phyloP scores from a whole-genome alignment of 2,888 invertebrate species.

The Lobophora halterata region DNA sequence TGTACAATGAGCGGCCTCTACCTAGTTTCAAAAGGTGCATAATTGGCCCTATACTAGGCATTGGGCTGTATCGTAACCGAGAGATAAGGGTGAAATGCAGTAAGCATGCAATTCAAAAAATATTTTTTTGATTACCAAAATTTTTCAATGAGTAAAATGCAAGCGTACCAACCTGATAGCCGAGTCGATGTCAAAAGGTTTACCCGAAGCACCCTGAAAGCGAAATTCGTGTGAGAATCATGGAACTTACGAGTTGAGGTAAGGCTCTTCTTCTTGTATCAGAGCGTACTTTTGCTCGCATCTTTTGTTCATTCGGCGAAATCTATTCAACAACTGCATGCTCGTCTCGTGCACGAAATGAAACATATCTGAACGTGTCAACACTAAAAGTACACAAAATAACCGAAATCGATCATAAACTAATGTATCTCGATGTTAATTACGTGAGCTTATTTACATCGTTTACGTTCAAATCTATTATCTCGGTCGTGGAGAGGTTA shows the following conservation, averaged over 20 bases:
- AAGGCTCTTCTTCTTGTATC: slow-evolving; percentile 18
- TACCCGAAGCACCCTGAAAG: slow-evolving; percentile 37
- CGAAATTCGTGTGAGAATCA: slow-evolving; percentile 16
- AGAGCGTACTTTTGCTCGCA: slow-evolving; percentile 11
- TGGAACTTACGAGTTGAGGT: slow-evolving; percentile 20
- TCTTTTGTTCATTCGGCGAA: slow-evolving; percentile 16
- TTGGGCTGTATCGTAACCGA: too few relatives aligned
- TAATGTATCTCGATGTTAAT: slow-evolving; percentile 32
- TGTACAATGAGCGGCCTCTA: too few relatives aligned
- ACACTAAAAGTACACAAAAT: neutral
- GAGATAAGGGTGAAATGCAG: too few relatives aligned
- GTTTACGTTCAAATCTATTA: slow-evolving; percentile 35
- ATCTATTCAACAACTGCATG: slow-evolving; percentile 14
- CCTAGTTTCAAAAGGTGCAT: too few relatives aligned
- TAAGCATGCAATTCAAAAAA: slow-evolving; percentile 6
- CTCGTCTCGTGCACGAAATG: slow-evolving; percentile 16
- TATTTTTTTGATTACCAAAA: slow-evolving; percentile 4
- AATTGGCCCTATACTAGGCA: too few relatives aligned
- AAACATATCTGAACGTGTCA: slow-evolving; percentile 18
- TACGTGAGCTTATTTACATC: slow-evolving; percentile 45
- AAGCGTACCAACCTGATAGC: slow-evolving; percentile 24
- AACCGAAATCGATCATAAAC: slow-evolving; percentile 11
- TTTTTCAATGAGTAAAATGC: too few relatives aligned
- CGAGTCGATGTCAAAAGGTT: slow-evolving; percentile 35
- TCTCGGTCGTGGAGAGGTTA: slow-evolving; percentile 31